phyloP scores from a whole-genome alignment of 2,113 vertebrate genomes.

The Ameiurus melas region DNA sequence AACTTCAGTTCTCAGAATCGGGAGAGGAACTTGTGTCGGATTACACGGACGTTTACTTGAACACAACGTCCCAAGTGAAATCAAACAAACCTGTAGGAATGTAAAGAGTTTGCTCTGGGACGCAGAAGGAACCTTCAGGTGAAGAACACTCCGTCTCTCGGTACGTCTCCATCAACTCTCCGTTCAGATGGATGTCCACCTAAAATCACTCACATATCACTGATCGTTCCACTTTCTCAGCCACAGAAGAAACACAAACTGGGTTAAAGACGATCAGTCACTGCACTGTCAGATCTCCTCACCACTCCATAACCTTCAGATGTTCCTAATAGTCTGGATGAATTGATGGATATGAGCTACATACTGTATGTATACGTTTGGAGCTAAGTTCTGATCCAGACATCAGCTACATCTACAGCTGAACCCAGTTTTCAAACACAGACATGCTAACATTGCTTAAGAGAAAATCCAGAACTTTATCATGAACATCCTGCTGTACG shows the following conservation, averaged over 20 bases:
- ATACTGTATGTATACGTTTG: neutral
- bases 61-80: neutral
- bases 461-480: neutral
- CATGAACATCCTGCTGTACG: neutral
- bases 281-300: neutral
- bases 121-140: slow-evolving; percentile 54
- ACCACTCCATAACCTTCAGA: too few relatives aligned
- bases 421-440: neutral
- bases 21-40: neutral
- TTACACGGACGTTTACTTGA: neutral
- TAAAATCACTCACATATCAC: slow-evolving; percentile 49
- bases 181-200: slow-evolving; percentile 75
- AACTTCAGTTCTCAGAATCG: neutral
- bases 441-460: neutral
- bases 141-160: slow-evolving; percentile 62
- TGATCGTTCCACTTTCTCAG: neutral
- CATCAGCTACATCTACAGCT: neutral
- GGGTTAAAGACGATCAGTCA: neutral
- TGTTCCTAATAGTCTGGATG: neutral
- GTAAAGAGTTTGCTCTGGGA: slow-evolving; percentile 46
- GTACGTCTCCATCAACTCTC: slow-evolving; percentile 72
- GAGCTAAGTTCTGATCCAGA: neutral
- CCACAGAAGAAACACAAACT: neutral
- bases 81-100: slow-evolving; percentile 62
- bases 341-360: neutral